Evolutionary conservation across 2,113 vertebrate genomes (phyloP).

Genomic region (Gymnobelideus leadbeateri): DNA sequence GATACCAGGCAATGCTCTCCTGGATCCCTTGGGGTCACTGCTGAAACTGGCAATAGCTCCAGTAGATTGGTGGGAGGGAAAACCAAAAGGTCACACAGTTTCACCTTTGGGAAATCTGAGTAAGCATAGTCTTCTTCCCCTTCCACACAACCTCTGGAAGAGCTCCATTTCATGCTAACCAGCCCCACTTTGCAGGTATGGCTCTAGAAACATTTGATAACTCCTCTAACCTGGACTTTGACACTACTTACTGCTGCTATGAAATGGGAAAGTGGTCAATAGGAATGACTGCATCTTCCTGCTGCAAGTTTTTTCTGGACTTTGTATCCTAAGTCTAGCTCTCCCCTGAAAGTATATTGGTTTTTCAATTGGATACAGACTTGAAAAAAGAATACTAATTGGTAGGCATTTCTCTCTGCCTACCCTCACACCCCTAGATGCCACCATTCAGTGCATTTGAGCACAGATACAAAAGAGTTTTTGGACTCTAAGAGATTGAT

Average conservation of each 20-base stretch:
- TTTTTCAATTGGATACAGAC: neutral
- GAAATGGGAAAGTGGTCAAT: slow-evolving; percentile 2
- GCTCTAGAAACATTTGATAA: neutral
- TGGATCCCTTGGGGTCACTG: slow-evolving; percentile 61
- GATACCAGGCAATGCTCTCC: slow-evolving; percentile 57
- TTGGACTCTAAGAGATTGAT: neutral
- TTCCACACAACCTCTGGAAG: slow-evolving; percentile 6
- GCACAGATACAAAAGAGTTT: neutral
- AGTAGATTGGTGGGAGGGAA: slow-evolving; percentile 88
- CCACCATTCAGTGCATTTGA: neutral
- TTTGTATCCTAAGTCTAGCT: neutral
- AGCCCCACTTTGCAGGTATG: neutral
- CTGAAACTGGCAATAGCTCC: slow-evolving; percentile 68
- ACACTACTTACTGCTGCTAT: neutral
- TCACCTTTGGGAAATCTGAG: slow-evolving; percentile 69
- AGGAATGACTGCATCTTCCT: neutral
- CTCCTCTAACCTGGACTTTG: neutral
- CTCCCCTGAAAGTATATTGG: neutral
- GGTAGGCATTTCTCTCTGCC: slow-evolving; percentile 21
- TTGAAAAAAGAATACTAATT: neutral
- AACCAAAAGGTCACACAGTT: slow-evolving; percentile 89
- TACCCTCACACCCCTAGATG: neutral
- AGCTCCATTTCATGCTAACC: neutral
- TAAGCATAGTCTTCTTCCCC: no score
- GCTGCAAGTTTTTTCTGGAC: slow-evolving; percentile 3